Conservation (phyloP, 2,113 vertebrate genomes). For the Telmatochromis sp. region DNA sequence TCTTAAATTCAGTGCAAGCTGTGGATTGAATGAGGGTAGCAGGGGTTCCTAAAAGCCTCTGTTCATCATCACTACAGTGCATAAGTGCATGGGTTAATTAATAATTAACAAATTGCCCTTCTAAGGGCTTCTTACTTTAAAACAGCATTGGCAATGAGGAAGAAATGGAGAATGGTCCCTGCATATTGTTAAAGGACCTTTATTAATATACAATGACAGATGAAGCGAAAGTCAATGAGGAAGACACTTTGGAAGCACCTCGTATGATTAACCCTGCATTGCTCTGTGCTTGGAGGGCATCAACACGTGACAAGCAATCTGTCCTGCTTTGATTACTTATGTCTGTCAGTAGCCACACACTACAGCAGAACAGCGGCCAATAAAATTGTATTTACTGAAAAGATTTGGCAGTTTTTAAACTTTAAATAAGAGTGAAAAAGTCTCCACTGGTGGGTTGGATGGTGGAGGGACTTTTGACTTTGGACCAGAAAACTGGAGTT, state of each 20-base stretch:
- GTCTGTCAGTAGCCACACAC: not conserved
- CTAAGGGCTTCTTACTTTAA: conserved; percentile 16
- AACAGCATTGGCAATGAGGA: conserved; percentile 3
- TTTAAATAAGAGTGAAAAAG: not conserved
- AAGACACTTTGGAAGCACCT: conserved; percentile 11
- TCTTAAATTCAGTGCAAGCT: not conserved
- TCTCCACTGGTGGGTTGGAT: not conserved
- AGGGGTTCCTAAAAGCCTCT: not conserved
- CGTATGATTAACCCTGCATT: not conserved
- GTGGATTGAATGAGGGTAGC: not conserved
- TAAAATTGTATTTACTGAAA: not conserved
- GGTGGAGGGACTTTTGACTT: not conserved
- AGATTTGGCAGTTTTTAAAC: not conserved
- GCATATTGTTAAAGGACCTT: conserved; percentile 24
- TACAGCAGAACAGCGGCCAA: not conserved
- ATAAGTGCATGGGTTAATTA: conserved; percentile 36
- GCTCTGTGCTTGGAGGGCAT: not conserved
- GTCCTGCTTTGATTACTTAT: not conserved
- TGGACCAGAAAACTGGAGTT: not conserved
- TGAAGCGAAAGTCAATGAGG: conserved; percentile 19
- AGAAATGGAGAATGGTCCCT: not conserved
- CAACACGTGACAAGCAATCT: not conserved
- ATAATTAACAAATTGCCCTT: conserved; percentile 47
- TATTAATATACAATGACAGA: conserved; percentile 38
- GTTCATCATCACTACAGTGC: not conserved